Evolutionary conservation across 1,140 invertebrate species (phyloP), one percentile per base, ranked within the genome.

Genomic region (Drosophila lacertosa): DNA sequence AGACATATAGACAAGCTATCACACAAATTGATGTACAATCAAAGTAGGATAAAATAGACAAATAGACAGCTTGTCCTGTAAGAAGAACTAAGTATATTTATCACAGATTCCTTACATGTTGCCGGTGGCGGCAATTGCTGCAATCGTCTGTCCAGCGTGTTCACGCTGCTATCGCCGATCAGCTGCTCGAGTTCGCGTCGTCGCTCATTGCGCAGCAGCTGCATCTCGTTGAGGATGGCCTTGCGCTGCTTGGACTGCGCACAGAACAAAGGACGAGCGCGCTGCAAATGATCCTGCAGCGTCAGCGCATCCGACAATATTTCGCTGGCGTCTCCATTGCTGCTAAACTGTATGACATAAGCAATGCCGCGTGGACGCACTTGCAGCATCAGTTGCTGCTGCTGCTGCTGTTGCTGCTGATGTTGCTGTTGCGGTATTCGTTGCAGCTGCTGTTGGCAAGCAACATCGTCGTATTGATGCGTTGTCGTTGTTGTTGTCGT

Each of bases 401-500:
- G 54, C 40, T 44, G 40, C 0, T 40, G 40, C 16, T 24, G 35
- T 39, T 32, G 13, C 62, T 1, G 32, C 20, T 40, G 7, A 35
- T 24, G 29, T 26, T 16, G 55, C n/a, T 15, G 39, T 16, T 33
- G 47, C 37, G n/a, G n/a, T n/a, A n/a, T n/a, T n/a, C n/a, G n/a
- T 20, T 58, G 39, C 18, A 35, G 33, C 42, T 48, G 20, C 59
- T 60, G 45, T 13, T 67, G 51, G 13, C 71, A 76, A 0, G 77
- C 78, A 18, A 89, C 89, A 55, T 89, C 86, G 35, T 91, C 90
- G 42, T 91, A 91, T 37, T 91, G 90, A 71, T 91, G 90, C 4
- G 90, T 89, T 39, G 79, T 81, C 2, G 77, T 80, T 18, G 79
- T 82, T 26, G 80, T 91, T 6, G 81, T 84, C 5, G 79, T 80